Percentiles rank a stretch among this genome's conserved stretches.
Evolutionary conservation across 2,113 vertebrate species (phyloP).

Genomic region (Phyllostomus discolor): DNA sequence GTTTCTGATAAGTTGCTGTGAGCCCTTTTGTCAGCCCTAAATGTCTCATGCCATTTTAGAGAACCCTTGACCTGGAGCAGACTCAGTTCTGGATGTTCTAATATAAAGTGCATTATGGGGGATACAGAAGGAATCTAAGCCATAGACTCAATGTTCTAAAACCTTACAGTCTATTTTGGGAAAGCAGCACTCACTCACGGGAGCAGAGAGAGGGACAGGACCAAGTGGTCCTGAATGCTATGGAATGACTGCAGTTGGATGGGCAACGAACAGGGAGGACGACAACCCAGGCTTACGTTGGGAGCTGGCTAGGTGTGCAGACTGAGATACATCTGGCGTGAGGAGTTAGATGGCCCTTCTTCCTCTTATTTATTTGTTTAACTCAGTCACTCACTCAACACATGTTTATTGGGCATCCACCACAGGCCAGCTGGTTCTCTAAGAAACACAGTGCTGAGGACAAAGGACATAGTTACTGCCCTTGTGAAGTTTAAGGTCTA

Average conservation of each 20-base stretch:
- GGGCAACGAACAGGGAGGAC: neutral
- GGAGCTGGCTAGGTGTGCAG: neutral
- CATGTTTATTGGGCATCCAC: neutral
- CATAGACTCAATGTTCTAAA: neutral
- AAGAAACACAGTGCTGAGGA: neutral
- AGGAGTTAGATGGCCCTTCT: neutral
- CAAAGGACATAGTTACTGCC: neutral
- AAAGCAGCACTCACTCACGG: neutral
- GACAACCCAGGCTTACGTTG: neutral
- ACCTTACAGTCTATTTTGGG: neutral
- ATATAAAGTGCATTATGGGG: neutral
- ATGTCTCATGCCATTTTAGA: neutral
- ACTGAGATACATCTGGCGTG: neutral
- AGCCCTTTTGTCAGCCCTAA: neutral
- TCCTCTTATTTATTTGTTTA: neutral
- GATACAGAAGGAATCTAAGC: neutral
- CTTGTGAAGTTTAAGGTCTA: neutral
- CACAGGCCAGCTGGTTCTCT: neutral
- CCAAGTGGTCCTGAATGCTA: neutral
- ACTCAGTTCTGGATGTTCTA: neutral
- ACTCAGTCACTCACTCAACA: neutral
- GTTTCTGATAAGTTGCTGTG: neutral
- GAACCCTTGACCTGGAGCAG: neutral
- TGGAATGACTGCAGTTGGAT: neutral
- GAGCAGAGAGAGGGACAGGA: neutral